These are phyloP conservation scores for Propithecus deckenii DNA, from an alignment of 2,797 vertebrate genomes.

Conservation along the genomic window DNA sequence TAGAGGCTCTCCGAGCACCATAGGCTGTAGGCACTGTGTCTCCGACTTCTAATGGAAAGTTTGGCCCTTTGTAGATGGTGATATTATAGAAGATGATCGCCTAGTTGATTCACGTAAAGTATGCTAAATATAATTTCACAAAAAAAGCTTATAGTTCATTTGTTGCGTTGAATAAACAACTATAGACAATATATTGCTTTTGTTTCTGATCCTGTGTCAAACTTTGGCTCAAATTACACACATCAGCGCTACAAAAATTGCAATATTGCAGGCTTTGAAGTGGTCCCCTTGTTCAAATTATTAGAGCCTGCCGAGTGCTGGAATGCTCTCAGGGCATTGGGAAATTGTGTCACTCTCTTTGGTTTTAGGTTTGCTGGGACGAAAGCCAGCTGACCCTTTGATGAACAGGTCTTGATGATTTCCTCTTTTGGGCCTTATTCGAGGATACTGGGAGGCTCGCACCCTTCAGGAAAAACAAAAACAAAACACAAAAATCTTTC, in stretches of 20 bases:
- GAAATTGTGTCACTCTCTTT: background rate
- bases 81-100: fast-evolving
- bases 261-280: background rate
- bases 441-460: background rate
- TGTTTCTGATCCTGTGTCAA: conserved; percentile 6
- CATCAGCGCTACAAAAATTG: conserved; percentile 4
- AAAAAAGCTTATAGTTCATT: background rate
- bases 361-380: conserved; percentile 18
- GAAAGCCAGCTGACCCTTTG: background rate
- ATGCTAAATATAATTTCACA: background rate
- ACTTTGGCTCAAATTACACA: conserved; percentile 22
- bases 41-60: background rate
- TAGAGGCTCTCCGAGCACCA: background rate
- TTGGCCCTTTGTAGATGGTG: fast-evolving
- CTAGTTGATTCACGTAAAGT: background rate
- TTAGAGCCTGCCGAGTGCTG: background rate
- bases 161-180: background rate
- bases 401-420: background rate
- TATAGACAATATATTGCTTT: background rate
- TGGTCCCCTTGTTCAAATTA: background rate
- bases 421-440: background rate
- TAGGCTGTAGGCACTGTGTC: background rate
- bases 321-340: background rate
- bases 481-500: background rate
- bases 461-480: background rate